These are phyloP conservation scores for Apostichopus leukothele DNA, from an alignment of 53 echinoderm and acorn worm species.

Conservation along the genomic window DNA sequence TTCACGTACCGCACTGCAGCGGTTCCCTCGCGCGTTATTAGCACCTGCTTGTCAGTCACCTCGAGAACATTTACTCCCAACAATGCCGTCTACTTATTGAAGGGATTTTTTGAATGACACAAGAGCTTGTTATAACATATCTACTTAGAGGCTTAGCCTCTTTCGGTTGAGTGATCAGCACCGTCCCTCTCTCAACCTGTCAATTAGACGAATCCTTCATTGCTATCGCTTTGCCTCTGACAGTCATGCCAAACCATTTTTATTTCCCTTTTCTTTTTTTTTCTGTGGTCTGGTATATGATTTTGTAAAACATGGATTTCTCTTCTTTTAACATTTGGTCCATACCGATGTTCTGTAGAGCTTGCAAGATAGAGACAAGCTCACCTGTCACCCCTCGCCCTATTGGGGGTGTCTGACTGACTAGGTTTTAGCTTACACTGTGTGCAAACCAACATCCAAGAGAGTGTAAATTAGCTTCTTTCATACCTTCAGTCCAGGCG, in stretches of 20 bases:
- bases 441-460: not conserved
- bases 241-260: too few relatives aligned
- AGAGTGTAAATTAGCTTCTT: conserved; percentile 29
- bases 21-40: not conserved
- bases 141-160: conserved; percentile 11
- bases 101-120: not conserved
- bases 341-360: too few relatives aligned
- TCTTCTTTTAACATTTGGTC: too few relatives aligned
- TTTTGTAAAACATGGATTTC: too few relatives aligned
- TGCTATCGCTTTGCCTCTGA: not conserved
- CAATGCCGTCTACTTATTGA: not conserved
- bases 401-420: conserved; percentile 32
- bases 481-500: conserved; percentile 39
- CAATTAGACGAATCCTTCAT: not conserved
- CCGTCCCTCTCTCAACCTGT: not conserved
- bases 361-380: not conserved
- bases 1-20: not conserved
- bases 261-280: too few relatives aligned
- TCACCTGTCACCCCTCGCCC: conserved; percentile 34
- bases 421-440: conserved; percentile 20
- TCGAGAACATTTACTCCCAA: not conserved
- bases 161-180: not conserved
- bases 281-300: too few relatives aligned
- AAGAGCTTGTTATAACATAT: not conserved
- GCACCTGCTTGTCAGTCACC: conserved; percentile 5